Conservation (phyloP, 2,113 vertebrate genomes). For the Perca schrenkii region DNA sequence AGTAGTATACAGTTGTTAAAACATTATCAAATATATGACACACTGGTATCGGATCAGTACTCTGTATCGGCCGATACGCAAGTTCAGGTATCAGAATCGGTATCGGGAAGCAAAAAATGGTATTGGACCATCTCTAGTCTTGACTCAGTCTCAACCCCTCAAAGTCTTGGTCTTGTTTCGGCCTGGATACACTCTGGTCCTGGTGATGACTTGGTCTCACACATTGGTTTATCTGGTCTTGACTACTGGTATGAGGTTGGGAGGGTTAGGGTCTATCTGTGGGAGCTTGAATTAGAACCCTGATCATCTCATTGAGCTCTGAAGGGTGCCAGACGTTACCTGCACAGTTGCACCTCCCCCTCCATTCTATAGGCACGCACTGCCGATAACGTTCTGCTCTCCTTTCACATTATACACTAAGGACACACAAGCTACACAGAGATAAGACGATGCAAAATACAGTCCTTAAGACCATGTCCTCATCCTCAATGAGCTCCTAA, state of each 20-base stretch:
- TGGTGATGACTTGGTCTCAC: too few species aligned
- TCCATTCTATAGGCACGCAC: slow-evolving; percentile 40
- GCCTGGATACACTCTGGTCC: too few species aligned
- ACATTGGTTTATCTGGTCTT: too few species aligned
- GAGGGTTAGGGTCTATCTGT: slow-evolving; percentile 27
- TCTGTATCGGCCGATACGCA: too few species aligned
- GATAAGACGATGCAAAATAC: slow-evolving; percentile 46
- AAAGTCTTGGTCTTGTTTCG: too few species aligned
- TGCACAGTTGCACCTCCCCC: slow-evolving; percentile 53
- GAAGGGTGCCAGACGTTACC: slow-evolving; percentile 54
- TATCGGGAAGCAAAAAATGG: too few species aligned
- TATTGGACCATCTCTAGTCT: too few species aligned
- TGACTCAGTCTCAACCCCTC: too few species aligned
- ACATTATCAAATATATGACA: too few species aligned
- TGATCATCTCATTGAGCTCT: slow-evolving; percentile 42
- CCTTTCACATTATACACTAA: slow-evolving; percentile 33
- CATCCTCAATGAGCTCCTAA: slow-evolving; percentile 59
- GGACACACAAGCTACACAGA: slow-evolving; percentile 2
- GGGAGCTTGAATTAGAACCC: slow-evolving; percentile 57
- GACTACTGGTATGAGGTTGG: background rate
- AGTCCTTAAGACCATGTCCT: slow-evolving; percentile 43
- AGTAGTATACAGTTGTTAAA: too few species aligned
- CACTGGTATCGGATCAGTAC: too few species aligned
- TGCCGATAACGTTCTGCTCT: slow-evolving; percentile 33
- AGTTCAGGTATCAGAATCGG: too few species aligned